Conservation (phyloP, 2,888 invertebrate species). For the Notocelia uddmanniana region DNA sequence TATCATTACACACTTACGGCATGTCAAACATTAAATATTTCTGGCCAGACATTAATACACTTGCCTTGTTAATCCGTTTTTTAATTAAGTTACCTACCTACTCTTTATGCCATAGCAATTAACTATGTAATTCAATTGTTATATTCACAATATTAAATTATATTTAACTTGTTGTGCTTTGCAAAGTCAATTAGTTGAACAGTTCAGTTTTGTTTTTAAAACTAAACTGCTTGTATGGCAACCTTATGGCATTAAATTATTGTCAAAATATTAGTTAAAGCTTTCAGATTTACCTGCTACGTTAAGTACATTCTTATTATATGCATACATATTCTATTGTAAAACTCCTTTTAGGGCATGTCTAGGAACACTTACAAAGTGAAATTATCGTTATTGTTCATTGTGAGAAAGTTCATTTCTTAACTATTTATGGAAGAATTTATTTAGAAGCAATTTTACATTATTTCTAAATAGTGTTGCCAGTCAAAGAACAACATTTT, state of each 20-base stretch:
- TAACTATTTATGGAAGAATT: constrained; percentile 48
- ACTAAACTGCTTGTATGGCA: constrained; percentile 69
- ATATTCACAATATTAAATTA: constrained; percentile 51
- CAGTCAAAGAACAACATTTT: constrained; percentile 60
- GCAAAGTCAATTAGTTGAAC: constrained; percentile 34
- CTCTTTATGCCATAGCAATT: constrained; percentile 53
- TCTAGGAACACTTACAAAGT: constrained; percentile 28
- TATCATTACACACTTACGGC: constrained; percentile 33
- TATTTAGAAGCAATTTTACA: constrained; percentile 54
- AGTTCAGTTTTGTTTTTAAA: constrained; percentile 54
- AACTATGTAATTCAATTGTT: constrained; percentile 35
- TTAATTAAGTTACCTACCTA: constrained; percentile 52
- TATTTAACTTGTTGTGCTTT: constrained; percentile 57
- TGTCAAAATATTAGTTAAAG: constrained; percentile 76
- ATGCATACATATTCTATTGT: constrained; percentile 46
- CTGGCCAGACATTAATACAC: constrained; percentile 42
- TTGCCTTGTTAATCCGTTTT: constrained; percentile 45
- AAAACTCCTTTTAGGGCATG: constrained; percentile 38
- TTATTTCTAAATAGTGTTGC: constrained; percentile 62
- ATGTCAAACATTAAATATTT: constrained; percentile 38
- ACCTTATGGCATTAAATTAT: constrained; percentile 58
- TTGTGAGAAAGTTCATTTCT: constrained; percentile 1
- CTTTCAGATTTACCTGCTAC: constrained; percentile 66
- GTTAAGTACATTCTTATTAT: constrained; percentile 54
- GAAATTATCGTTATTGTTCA: constrained; percentile 14